A percentile compares a stretch with the other conserved stretches of the same genome.
These are phyloP conservation scores for Pachycephala philippinensis DNA, from an alignment of 2,113 vertebrate genomes.

Conservation along the genomic window DNA sequence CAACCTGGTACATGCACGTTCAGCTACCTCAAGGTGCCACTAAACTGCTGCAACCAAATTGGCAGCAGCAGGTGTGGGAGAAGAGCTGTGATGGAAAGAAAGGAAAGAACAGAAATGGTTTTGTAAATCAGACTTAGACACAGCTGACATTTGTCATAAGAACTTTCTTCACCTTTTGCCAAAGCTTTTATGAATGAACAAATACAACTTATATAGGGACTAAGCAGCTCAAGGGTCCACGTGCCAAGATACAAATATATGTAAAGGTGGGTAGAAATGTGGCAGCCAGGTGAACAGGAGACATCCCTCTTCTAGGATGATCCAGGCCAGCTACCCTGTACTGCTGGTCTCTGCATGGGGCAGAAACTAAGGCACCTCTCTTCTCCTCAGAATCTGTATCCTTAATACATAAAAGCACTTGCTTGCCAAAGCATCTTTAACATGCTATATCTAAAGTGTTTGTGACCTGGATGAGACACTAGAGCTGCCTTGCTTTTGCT, in stretches of 20 bases:
- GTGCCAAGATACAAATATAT: background rate
- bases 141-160: background rate
- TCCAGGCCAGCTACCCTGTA: background rate
- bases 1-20: accelerated
- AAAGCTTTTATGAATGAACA: background rate
- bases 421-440: background rate
- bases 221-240: background rate
- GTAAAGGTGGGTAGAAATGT: background rate
- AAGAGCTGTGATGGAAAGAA: background rate
- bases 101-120: background rate
- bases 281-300: background rate
- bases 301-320: background rate
- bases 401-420: background rate
- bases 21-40: background rate
- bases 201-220: background rate
- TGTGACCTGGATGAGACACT: background rate
- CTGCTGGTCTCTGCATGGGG: background rate
- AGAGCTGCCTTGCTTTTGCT: background rate
- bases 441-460: background rate
- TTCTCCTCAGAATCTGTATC: background rate
- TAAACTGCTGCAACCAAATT: background rate
- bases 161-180: background rate
- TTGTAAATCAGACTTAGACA: background rate
- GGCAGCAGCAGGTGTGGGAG: background rate
- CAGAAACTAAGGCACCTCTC: background rate